Evolutionary conservation across 2,113 vertebrate species (phyloP), one percentile per base, ranked within the genome.

Genomic region (Chionomys nivalis): DNA sequence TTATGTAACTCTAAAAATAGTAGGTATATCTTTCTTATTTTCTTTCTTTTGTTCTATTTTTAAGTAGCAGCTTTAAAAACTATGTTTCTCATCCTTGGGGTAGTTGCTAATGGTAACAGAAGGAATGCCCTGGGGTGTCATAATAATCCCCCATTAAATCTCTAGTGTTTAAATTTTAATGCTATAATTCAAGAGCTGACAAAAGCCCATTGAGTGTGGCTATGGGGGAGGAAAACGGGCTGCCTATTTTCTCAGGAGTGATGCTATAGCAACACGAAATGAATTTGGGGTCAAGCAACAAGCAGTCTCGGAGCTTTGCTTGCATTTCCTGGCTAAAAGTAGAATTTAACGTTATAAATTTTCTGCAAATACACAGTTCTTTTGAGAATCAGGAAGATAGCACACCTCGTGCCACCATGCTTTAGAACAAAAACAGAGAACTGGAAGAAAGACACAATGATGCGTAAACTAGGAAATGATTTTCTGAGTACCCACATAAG

Each of bases 81-180:
- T 23, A 68, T 96, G 83, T 98, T 98, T 97, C 94, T 89, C 95
- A 97, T 98, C 97, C 94, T 97, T 97, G 68, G 87, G 93, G 95
- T 97, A 97, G 98, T 99, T 98, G 98, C 98, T 98, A 98, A 96
- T 93, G 96, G 98, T 97, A 98, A 98, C 98, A 98, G 92, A 97
- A 98, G 97, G 98, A 99, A 99, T 98, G 98, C 91, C 97, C 93
- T 66, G 92, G 98, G 97, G 98, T 99, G 98, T 99, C 99, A 99
- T 99, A 99, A 99, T 99, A 99, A 98, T 99, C 98, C 98, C 98
- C 98, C 98, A 99, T 99, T 98, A 99, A 99, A 98, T 98, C 98
- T 98, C 94, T 97, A 98, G 98, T 98, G 98, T 98, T 99, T 99
- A 98, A 99, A 99, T 99, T 99, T 98, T 99, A 99, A 99, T 98